phyloP scores from a whole-genome alignment of 64 coral and sea anemone species.

The Pachyseris speciosa region DNA sequence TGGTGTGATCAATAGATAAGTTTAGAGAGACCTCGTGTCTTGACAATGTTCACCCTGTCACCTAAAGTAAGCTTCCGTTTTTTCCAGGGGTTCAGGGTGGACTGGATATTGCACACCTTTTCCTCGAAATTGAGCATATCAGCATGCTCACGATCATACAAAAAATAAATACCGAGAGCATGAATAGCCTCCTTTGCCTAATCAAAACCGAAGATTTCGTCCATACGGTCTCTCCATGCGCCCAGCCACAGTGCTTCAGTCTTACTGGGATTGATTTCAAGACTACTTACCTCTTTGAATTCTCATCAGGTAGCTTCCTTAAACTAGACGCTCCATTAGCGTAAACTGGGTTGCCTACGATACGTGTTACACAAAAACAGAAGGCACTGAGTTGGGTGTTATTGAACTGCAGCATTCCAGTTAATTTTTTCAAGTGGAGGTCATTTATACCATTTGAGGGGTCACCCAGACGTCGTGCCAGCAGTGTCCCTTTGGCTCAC shows the following conservation, averaged over 20 bases:
- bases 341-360: too few species aligned
- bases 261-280: neutral
- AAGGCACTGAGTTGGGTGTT: too few species aligned
- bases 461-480: too few species aligned
- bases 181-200: constrained; percentile 2
- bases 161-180: neutral
- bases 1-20: neutral
- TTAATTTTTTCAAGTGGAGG: too few species aligned
- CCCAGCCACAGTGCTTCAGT: neutral
- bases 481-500: too few species aligned
- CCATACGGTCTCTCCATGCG: neutral
- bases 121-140: neutral
- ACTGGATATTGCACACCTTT: constrained; percentile 6
- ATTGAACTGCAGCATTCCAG: too few species aligned
- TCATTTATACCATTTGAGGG: too few species aligned
- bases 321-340: too few species aligned
- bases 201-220: neutral
- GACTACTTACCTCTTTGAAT: neutral
- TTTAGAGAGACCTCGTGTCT: constrained; percentile 26
- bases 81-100: neutral
- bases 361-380: too few species aligned
- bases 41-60: constrained; percentile 23
- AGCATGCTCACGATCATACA: neutral
- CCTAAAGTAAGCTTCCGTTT: neutral
- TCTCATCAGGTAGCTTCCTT: neutral